phyloP scores from a whole-genome alignment of 2,113 vertebrate species.

The Nycticorax nycticorax region DNA sequence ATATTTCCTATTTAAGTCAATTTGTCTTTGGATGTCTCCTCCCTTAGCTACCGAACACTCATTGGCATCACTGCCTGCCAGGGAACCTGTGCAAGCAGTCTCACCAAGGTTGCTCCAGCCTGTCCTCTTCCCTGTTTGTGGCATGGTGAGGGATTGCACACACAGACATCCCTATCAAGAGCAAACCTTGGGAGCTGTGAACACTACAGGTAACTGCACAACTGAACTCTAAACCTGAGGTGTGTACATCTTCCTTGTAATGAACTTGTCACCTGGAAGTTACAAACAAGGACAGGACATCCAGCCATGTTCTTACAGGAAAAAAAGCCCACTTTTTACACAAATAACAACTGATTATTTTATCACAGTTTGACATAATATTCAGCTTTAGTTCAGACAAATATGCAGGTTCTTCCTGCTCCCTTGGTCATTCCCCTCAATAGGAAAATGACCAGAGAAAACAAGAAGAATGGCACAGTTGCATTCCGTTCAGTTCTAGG shows the following conservation, averaged over 20 bases:
- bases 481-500: fast-evolving
- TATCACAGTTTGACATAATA: background rate
- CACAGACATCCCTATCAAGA: background rate
- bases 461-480: background rate
- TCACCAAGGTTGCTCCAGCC: background rate
- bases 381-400: background rate
- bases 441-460: background rate
- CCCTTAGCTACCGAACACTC: background rate
- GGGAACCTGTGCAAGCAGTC: background rate
- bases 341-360: background rate
- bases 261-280: background rate
- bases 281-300: background rate
- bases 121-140: background rate
- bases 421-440: background rate
- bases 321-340: background rate
- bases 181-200: background rate
- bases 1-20: background rate
- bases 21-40: background rate
- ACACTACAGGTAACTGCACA: background rate
- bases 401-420: background rate
- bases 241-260: background rate
- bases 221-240: background rate
- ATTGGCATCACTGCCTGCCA: background rate
- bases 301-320: background rate
- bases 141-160: no score